phyloP scores from a whole-genome alignment of 2,797 vertebrate genomes.

The Antennarius maculatus region DNA sequence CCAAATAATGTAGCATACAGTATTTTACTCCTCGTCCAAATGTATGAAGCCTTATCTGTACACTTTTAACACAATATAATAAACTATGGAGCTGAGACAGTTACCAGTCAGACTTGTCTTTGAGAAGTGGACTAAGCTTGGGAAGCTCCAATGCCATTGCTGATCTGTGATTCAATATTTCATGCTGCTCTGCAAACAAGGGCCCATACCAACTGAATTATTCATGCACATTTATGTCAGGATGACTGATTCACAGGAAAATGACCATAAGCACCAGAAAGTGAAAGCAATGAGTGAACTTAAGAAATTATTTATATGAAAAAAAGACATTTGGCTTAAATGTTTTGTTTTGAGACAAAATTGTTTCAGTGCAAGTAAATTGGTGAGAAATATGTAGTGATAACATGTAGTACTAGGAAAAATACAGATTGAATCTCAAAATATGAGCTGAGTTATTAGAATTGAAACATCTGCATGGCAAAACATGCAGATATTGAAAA shows the following conservation, averaged over 20 bases:
- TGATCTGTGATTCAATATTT: constrained; percentile 71
- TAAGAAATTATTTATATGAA: not conserved
- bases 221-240: constrained; percentile 73
- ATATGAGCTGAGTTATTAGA: too few relatives aligned
- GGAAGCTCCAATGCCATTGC: constrained; percentile 38
- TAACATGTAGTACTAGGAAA: not conserved
- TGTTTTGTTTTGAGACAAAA: not conserved
- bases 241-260: constrained; percentile 72
- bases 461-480: too few relatives aligned
- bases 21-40: not conserved
- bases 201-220: constrained; percentile 73
- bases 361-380: not conserved
- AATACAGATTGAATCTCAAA: not conserved
- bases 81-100: constrained; percentile 5
- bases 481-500: too few relatives aligned
- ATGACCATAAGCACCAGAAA: constrained; percentile 34
- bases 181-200: constrained; percentile 65
- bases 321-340: not conserved
- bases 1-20: not conserved
- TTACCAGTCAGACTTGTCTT: constrained; percentile 40
- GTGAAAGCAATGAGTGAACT: not conserved
- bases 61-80: not conserved
- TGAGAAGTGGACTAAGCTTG: constrained; percentile 21
- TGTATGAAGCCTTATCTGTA: not conserved
- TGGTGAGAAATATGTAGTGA: accelerated